Base-by-base conservation (phyloP, 2,797 vertebrate genomes). In the Myioborus miniatus region DNA sequence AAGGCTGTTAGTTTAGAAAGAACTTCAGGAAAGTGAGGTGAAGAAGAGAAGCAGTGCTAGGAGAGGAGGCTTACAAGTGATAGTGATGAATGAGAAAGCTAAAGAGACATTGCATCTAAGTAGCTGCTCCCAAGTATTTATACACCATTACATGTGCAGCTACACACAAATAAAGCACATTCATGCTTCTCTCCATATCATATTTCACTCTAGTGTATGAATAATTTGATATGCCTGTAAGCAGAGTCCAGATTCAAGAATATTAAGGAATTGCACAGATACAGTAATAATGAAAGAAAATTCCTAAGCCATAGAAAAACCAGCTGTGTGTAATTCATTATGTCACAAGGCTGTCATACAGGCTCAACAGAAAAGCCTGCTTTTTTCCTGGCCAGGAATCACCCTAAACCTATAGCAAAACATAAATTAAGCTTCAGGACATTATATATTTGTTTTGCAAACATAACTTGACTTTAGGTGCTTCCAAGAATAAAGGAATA, bases 301-400 rank as follows among this genome's bases (percentile, higher is more conserved):
- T 75, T 82, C 55, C 56, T 60, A 94, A 92, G 36, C 82, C 93
- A 87, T 69, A 96, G 90, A 96, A 90, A 96, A 97, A 76, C 0
- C 92, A 94, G 34, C 68, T 96, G 89, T 80, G 47, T 55, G 71
- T 79, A 95, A 93, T 96, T 97, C 87, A 96, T 97, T 96, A 96
- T 96, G 91, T 94, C 89, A 96, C 63, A 80, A 90, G 67, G 34
- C 47, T 85, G 77, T 94, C 95, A 76, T 41, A n/a, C n/a, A n/a
- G n/a, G 30, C 68, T 82, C 64, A 59, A 32, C 12, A 94, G 75
- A 81, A 89, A 62, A 87, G 11, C 20, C 37, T 56, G 41, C n/a
- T 30, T 71, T 94, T 96, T 85, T 37, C 58, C 52, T 89, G 83
- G 76, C 71, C 12, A 19, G 83, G 64, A 68, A 74, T 67, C 21